Conservation (phyloP, 2,113 vertebrate genomes). For the Maccullochella peelii region DNA sequence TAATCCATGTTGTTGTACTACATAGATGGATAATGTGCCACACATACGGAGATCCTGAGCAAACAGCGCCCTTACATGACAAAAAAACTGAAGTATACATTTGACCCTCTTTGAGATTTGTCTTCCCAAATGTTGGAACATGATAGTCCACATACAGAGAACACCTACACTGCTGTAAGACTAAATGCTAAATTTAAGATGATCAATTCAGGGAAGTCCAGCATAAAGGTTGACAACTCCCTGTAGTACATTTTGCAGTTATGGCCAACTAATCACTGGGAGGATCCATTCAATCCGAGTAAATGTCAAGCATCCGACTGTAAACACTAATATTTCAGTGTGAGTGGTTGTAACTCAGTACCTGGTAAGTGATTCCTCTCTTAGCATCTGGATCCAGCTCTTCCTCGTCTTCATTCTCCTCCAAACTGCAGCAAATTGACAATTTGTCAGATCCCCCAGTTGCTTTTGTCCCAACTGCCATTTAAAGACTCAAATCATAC, state of each 20-base stretch:
- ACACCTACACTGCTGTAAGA: neutral
- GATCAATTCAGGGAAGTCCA: neutral
- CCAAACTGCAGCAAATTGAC: constrained; percentile 59
- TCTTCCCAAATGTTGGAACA: neutral
- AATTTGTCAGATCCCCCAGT: neutral
- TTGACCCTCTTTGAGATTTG: neutral
- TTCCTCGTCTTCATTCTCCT: constrained; percentile 51
- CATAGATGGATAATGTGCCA: neutral
- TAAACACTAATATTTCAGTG: neutral
- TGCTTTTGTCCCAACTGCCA: neutral
- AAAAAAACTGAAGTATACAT: neutral
- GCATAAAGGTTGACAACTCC: neutral
- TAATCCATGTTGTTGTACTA: neutral
- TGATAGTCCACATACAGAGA: neutral
- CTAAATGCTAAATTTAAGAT: neutral
- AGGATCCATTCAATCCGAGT: neutral
- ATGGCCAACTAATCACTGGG: neutral
- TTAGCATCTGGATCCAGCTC: constrained; percentile 78
- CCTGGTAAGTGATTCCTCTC: constrained; percentile 88
- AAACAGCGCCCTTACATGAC: neutral
- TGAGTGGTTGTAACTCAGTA: constrained; percentile 38
- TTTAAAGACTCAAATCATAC: constrained; percentile 22
- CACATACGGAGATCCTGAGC: neutral
- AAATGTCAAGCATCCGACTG: neutral
- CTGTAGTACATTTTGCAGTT: neutral